phyloP scores from a whole-genome alignment of 2,888 invertebrate species.

The Neocrepidodera transversa region DNA sequence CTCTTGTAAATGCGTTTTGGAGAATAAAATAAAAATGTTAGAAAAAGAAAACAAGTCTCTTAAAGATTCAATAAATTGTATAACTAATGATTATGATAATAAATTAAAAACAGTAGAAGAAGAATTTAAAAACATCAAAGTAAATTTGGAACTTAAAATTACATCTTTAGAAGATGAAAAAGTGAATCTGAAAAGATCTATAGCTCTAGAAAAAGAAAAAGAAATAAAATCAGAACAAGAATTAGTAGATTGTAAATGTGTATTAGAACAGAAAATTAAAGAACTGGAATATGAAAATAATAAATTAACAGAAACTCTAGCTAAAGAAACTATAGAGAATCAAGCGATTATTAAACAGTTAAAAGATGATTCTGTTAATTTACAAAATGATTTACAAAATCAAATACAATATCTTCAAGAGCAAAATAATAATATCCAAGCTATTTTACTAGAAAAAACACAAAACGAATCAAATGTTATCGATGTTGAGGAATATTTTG shows the following conservation, averaged over 20 bases:
- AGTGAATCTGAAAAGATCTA: neutral
- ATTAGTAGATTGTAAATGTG: neutral
- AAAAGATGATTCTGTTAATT: neutral
- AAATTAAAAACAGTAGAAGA: neutral
- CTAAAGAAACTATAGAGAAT: neutral
- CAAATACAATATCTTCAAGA: neutral
- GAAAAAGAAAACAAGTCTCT: constrained; percentile 9
- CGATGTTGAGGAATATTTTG: neutral
- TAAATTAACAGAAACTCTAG: neutral
- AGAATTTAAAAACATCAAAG: neutral
- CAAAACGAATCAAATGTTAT: neutral
- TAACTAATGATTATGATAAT: neutral
- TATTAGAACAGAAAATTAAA: neutral
- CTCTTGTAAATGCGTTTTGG: neutral
- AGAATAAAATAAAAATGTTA: constrained; percentile 1
- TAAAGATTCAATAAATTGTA: neutral
- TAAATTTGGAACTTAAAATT: neutral
- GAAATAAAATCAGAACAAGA: neutral
- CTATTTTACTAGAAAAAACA: neutral
- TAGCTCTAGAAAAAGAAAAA: neutral
- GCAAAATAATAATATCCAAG: neutral
- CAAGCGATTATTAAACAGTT: neutral
- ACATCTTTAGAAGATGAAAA: neutral
- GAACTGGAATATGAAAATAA: neutral
- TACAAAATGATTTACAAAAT: neutral